These are phyloP conservation scores for Nemapogon koenigi DNA, from an alignment of 2,888 invertebrate genomes.

Conservation along the genomic window DNA sequence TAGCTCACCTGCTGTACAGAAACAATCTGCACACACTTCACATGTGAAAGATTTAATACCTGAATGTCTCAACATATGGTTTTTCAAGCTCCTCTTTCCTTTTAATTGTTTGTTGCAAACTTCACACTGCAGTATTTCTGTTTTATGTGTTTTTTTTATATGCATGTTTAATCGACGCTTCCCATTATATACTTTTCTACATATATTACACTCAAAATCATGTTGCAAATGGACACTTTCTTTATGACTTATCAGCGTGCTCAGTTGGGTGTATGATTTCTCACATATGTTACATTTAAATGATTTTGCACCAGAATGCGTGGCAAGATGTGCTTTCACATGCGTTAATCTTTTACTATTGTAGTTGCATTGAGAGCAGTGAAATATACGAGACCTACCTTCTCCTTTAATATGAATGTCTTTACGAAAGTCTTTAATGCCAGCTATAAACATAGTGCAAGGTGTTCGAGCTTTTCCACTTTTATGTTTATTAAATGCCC, in stretches of 20 bases:
- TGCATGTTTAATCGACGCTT: conserved; percentile 1
- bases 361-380: conserved; percentile 10
- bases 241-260: conserved; percentile 3
- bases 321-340: conserved; percentile 3
- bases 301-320: conserved; percentile 5
- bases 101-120: conserved; percentile 13
- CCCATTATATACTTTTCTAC: conserved; percentile 2
- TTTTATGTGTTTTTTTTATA: conserved; percentile 2
- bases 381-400: conserved; percentile 7
- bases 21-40: conserved; percentile 37
- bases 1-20: conserved; percentile 34
- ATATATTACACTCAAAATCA: conserved; percentile 1
- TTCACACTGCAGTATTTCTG: conserved; percentile 1
- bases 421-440: neutral
- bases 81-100: conserved; percentile 19
- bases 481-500: conserved; percentile 1
- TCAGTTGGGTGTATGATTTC: conserved; percentile 7
- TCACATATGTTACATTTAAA: conserved; percentile 9
- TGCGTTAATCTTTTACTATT: conserved; percentile 1
- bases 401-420: conserved; percentile 7
- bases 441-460: no score
- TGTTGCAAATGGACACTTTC: conserved; percentile 2
- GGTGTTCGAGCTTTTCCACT: no score
- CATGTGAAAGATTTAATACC: conserved; percentile 4
- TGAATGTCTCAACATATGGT: conserved; percentile 25